phyloP scores from a whole-genome alignment of 2,113 vertebrate species.

The Eubucco bourcierii region DNA sequence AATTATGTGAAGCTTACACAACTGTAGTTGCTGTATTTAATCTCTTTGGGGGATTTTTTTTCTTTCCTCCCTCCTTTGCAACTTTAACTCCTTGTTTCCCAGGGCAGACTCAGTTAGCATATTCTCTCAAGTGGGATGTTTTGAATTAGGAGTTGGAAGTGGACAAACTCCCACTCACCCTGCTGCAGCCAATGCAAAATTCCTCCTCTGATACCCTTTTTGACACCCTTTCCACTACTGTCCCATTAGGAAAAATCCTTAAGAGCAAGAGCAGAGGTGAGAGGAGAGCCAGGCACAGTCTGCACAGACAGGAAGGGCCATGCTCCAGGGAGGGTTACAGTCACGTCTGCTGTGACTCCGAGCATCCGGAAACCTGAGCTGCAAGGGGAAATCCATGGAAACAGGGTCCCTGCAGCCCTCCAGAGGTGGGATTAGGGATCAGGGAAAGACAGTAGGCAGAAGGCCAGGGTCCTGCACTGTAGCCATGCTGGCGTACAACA shows the following conservation, averaged over 20 bases:
- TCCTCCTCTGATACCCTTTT: background rate
- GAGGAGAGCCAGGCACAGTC: background rate
- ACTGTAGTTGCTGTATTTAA: slow-evolving; percentile 60
- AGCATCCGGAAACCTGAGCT: slow-evolving; percentile 47
- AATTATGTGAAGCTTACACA: slow-evolving; percentile 64
- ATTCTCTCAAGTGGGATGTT: background rate
- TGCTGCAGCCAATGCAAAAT: background rate
- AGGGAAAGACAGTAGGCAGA: background rate
- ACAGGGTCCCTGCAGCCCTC: background rate
- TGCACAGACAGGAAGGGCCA: slow-evolving; percentile 3
- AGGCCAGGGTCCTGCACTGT: background rate
- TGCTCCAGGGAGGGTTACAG: background rate
- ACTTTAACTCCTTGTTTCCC: slow-evolving; percentile 40
- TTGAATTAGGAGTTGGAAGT: background rate
- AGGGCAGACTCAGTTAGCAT: background rate
- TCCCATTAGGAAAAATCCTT: background rate
- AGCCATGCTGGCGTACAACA: background rate
- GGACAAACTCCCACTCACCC: background rate
- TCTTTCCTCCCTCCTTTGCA: background rate
- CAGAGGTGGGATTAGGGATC: background rate
- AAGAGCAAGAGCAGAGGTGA: background rate
- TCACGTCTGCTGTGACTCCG: background rate
- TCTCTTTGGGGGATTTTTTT: slow-evolving; percentile 23
- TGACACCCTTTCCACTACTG: background rate
- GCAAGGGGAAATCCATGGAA: slow-evolving; percentile 54